Conservation (phyloP, 2,113 vertebrate species). For the Periophthalmus modestus region DNA sequence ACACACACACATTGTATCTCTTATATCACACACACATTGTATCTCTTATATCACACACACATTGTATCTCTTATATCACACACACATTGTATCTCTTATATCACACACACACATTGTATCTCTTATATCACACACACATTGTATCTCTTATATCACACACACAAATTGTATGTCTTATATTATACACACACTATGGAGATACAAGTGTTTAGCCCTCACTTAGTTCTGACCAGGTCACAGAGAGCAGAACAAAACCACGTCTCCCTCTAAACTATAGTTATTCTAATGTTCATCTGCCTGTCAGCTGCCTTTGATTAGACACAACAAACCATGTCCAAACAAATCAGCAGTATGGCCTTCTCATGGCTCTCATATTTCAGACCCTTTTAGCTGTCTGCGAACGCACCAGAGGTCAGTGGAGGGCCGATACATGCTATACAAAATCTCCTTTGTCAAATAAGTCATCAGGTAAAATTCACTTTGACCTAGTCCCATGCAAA, state of each 20-base stretch:
- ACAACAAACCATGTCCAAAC: conserved; percentile 22
- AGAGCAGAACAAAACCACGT: neutral
- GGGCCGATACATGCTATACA: neutral
- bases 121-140: too few relatives aligned
- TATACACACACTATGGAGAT: too few relatives aligned
- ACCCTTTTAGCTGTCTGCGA: conserved; percentile 11
- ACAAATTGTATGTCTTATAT: too few relatives aligned
- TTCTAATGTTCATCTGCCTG: conserved; percentile 21
- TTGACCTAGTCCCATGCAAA: neutral
- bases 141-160: too few relatives aligned
- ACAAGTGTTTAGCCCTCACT: too few relatives aligned
- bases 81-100: too few relatives aligned
- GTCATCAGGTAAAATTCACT: neutral
- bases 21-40: too few relatives aligned
- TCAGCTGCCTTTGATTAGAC: conserved; percentile 34
- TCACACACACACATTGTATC: too few relatives aligned
- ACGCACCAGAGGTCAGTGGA: conserved; percentile 25
- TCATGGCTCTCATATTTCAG: conserved; percentile 41
- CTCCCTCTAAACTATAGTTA: neutral
- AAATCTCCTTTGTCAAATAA: neutral
- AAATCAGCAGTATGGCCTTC: conserved; percentile 17
- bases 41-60: too few relatives aligned
- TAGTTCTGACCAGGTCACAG: neutral
- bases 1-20: too few relatives aligned
- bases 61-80: too few relatives aligned